Evolutionary conservation across 2,888 invertebrate species (phyloP).

Genomic region (Stenotaenia linearis): DNA sequence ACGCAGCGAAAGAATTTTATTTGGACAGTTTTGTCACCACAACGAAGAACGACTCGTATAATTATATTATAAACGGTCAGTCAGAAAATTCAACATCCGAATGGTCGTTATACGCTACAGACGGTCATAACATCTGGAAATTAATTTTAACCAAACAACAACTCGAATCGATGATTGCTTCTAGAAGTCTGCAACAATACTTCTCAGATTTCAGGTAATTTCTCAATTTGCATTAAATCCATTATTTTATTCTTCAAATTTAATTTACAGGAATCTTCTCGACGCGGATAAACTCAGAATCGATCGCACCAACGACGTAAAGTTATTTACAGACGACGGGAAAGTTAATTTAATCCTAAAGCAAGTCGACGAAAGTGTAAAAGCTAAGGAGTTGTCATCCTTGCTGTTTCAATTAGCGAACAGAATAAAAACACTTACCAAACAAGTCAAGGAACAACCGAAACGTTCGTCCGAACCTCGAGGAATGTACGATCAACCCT

Average conservation of each 20-base stretch:
- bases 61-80: background rate
- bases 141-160: background rate
- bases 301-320: background rate
- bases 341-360: background rate
- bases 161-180: background rate
- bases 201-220: background rate
- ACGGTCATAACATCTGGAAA: slow-evolving; percentile 2
- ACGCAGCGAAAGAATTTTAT: background rate
- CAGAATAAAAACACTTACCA: background rate
- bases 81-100: background rate
- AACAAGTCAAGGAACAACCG: background rate
- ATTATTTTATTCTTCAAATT: background rate
- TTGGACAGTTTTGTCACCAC: background rate
- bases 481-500: background rate
- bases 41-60: background rate
- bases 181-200: background rate
- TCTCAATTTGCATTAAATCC: background rate
- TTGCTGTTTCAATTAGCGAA: background rate
- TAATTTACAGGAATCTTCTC: background rate
- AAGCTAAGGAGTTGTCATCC: background rate
- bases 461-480: background rate
- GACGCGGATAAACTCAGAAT: background rate
- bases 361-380: background rate
- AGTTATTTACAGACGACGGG: background rate
- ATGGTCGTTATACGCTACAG: background rate